Percentiles rank a stretch among this genome's conserved stretches.
phyloP scores from a whole-genome alignment of 2,797 vertebrate genomes.

The Sebastes matsubarae region DNA sequence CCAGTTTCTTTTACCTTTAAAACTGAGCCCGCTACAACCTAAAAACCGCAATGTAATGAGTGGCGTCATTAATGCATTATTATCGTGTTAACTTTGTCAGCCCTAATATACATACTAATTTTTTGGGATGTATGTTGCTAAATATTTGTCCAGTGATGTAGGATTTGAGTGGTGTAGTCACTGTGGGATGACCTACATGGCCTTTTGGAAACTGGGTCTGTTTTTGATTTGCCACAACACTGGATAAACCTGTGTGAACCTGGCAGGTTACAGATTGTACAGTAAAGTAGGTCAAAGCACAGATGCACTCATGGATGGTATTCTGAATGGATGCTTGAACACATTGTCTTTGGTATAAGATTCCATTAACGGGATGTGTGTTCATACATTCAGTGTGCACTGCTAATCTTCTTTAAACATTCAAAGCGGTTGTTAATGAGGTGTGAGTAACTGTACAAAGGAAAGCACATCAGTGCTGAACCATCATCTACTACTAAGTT shows the following conservation, averaged over 20 bases:
- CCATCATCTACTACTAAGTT: not conserved
- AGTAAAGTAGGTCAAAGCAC: slow-evolving; percentile 34
- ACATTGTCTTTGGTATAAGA: not conserved
- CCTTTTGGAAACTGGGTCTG: not conserved
- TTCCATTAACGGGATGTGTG: not conserved
- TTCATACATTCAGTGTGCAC: not conserved
- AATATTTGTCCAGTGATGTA: not conserved
- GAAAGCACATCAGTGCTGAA: not conserved
- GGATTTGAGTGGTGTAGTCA: not conserved
- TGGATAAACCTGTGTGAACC: slow-evolving; percentile 8
- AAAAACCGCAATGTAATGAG: no score
- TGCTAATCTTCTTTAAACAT: not conserved
- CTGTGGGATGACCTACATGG: not conserved
- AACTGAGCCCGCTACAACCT: no score
- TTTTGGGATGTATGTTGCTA: not conserved
- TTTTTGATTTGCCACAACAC: not conserved
- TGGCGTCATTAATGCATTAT: no score
- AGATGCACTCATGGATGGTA: not conserved
- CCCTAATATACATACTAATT: not conserved
- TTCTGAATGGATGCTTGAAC: not conserved
- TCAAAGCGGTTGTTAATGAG: not conserved
- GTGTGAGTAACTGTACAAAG: not conserved
- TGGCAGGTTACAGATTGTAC: not conserved
- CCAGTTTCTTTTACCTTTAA: no score
- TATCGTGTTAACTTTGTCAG: no score